phyloP scores from a whole-genome alignment of 2,113 vertebrate genomes.

The Ctenomys sociabilis region DNA sequence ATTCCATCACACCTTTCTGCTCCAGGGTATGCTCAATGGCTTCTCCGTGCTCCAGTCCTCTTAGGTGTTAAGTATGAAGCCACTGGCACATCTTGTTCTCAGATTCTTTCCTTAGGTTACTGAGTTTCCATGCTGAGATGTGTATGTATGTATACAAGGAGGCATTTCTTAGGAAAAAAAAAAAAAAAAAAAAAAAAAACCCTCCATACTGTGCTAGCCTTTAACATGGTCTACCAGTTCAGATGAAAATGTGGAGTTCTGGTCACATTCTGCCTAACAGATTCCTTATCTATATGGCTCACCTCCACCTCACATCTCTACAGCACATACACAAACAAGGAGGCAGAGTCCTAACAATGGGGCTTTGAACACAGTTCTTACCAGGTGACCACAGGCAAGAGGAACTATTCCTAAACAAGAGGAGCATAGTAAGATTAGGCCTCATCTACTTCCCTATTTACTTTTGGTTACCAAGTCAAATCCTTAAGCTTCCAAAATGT shows the following conservation, averaged over 20 bases:
- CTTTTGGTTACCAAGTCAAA: neutral
- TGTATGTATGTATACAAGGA: neutral
- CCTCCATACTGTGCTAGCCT: neutral
- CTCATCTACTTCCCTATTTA: neutral
- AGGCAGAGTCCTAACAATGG: neutral
- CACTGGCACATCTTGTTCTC: neutral
- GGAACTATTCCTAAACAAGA: neutral
- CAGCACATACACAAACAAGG: neutral
- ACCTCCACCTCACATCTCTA: neutral
- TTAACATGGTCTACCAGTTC: neutral
- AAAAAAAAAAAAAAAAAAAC: neutral
- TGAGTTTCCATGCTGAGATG: neutral
- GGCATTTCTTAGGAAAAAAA: neutral
- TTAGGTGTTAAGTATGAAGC: neutral
- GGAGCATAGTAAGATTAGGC: neutral
- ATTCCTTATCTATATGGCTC: neutral
- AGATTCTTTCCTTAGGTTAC: neutral
- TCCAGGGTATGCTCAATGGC: neutral
- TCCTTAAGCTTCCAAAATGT: constrained; percentile 5
- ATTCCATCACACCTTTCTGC: neutral
- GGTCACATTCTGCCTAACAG: neutral
- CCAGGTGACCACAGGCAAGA: neutral
- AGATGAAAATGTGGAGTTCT: neutral
- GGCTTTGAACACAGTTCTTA: neutral
- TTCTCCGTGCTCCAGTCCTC: too few species aligned